phyloP scores from a whole-genome alignment of 2,888 invertebrate genomes.

The Clivina fossor region DNA sequence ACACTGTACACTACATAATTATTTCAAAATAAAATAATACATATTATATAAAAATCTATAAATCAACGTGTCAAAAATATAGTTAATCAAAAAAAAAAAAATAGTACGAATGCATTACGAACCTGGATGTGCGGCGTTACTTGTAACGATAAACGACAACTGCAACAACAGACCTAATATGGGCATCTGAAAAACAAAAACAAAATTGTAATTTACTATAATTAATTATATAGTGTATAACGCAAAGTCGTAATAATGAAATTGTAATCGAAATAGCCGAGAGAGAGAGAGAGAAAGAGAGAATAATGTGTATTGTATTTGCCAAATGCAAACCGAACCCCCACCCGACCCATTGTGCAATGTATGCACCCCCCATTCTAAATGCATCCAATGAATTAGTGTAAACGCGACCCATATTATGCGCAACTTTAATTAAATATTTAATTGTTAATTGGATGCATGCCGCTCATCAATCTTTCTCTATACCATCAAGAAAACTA shows the following conservation, averaged over 20 bases:
- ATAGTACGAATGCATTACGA: constrained; percentile 36
- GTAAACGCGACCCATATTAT: too few relatives aligned
- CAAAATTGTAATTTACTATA: constrained; percentile 4
- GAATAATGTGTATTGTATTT: not conserved
- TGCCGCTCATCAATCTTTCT: too few relatives aligned
- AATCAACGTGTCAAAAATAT: not conserved
- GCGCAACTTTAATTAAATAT: too few relatives aligned
- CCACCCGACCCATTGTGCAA: too few relatives aligned
- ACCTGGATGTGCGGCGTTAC: constrained; percentile 53
- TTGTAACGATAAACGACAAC: constrained; percentile 50
- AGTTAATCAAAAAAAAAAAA: not conserved
- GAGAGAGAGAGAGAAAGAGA: too few relatives aligned
- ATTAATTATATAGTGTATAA: constrained; percentile 2
- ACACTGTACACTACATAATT: not conserved
- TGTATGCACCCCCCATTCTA: too few relatives aligned
- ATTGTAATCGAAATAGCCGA: constrained; percentile 23
- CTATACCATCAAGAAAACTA: too few relatives aligned
- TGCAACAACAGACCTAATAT: constrained; percentile 50
- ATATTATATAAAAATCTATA: not conserved
- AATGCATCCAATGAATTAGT: too few relatives aligned
- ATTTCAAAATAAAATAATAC: not conserved
- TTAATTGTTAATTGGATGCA: too few relatives aligned
- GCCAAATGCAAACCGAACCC: too few relatives aligned
- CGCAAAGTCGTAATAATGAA: constrained; percentile 14
- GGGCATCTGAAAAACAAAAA: constrained; percentile 49